phyloP scores from a whole-genome alignment of 1,140 invertebrate species.

The Meteorus sp. region DNA sequence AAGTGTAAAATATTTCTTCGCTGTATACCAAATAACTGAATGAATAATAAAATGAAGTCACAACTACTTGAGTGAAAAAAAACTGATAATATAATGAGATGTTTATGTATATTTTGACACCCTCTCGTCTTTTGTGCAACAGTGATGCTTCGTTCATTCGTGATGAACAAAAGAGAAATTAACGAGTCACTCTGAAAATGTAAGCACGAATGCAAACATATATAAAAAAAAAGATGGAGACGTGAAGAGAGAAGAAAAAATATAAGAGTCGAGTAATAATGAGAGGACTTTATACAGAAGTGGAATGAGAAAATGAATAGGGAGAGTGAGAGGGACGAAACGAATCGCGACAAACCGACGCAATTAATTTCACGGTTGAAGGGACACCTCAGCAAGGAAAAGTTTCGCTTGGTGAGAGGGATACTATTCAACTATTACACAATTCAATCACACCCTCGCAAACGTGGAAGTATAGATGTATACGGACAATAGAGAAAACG shows the following conservation, averaged over 20 bases:
- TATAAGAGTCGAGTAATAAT: not conserved
- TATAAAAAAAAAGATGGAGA: too few species aligned
- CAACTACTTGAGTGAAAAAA: too few species aligned
- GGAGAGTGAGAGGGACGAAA: conserved; percentile 5
- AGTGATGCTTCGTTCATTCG: too few species aligned
- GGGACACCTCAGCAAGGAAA: conserved; percentile 6
- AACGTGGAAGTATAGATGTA: conserved; percentile 1
- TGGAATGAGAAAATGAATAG: not conserved
- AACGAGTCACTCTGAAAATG: conserved; percentile 18
- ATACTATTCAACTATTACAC: conserved; percentile 15
- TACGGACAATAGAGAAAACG: not conserved
- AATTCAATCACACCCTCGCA: conserved; percentile 9
- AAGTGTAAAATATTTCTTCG: too few species aligned
- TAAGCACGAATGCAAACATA: not conserved
- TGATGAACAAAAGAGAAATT: conserved; percentile 21
- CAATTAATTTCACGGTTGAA: conserved; percentile 28
- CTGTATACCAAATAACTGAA: too few species aligned
- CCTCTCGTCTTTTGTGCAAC: too few species aligned
- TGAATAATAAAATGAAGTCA: too few species aligned
- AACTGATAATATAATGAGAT: too few species aligned
- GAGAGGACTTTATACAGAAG: not conserved
- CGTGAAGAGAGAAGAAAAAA: too few species aligned
- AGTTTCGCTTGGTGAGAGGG: conserved; percentile 17
- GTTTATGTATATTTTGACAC: too few species aligned
- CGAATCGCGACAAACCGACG: conserved; percentile 22